Conservation (phyloP, 2,113 vertebrate species). For the Pomatostomus ruficeps region DNA sequence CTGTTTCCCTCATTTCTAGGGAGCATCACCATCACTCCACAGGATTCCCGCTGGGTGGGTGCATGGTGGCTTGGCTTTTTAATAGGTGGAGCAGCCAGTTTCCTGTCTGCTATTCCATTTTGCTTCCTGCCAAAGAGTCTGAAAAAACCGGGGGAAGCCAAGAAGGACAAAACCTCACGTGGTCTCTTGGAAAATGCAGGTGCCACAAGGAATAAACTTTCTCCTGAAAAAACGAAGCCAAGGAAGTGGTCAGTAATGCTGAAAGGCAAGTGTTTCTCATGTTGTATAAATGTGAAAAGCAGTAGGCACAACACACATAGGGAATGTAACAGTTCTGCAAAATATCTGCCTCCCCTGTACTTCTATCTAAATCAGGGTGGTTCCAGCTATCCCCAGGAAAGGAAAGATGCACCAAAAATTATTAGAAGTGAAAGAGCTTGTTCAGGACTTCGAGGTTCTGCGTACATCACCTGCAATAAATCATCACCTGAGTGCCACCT, state of each 20-base stretch:
- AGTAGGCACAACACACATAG: accelerated
- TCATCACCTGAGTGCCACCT: not conserved
- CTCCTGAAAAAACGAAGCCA: not conserved
- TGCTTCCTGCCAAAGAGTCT: slow-evolving; percentile 84
- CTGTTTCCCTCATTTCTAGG: slow-evolving; percentile 67
- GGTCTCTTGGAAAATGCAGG: not conserved
- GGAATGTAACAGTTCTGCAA: not conserved
- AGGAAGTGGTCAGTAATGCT: not conserved
- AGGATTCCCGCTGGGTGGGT: slow-evolving; percentile 92
- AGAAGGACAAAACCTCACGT: not conserved
- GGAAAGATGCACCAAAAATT: not conserved
- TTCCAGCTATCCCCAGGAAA: not conserved
- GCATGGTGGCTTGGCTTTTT: slow-evolving; percentile 94
- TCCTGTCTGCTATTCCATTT: slow-evolving; percentile 84
- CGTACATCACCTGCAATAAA: not conserved
- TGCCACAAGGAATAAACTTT: not conserved
- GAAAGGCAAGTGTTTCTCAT: slow-evolving; percentile 49
- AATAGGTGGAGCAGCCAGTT: slow-evolving; percentile 58
- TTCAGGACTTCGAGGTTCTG: not conserved
- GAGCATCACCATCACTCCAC: slow-evolving; percentile 80
- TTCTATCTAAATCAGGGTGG: not conserved
- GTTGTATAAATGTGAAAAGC: not conserved
- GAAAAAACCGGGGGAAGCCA: slow-evolving; percentile 44
- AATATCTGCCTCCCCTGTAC: not conserved
- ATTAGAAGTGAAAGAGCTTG: not conserved